Evolutionary conservation across 2,113 vertebrate genomes (phyloP), one percentile per base, ranked within the genome.

Genomic region (sheep (Ovis aries)): DNA sequence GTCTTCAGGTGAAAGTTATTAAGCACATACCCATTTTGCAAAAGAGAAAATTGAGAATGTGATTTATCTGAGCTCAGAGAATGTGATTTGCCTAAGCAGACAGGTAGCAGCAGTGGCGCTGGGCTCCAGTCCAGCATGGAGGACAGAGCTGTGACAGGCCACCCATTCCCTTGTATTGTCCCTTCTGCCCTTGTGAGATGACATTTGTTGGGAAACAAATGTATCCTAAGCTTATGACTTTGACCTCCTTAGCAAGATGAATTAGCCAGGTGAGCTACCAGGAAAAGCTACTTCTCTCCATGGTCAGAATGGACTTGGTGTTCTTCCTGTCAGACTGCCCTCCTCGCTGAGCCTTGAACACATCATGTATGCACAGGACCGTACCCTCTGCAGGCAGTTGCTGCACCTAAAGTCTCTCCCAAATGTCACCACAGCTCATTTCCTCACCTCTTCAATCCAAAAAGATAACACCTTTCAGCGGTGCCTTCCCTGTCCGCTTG

Each of bases 141-240:
- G 62, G 91, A 15, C 84, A 71, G 85, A 60, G 71, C 19, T n/a
- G 23, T 83, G 45, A 90, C 33, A 27, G 84, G 52, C 29, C 81
- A 52, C 43, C 31, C n/a, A 45, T n/a, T 88, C 43, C 88, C 33
- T 36, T 82, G n/a, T 59, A 93, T 50, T 17, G 43, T 59, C 71
- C 67, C 80, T 86, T 60, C 88, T 88, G 71, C 78, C 85, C 31
- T 85, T 74, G 50, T 48, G 50, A 90, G 60, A 71, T 62, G 57
- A 55, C 88, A 96, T 84, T 59, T 86, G 71, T 43, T 88, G 59
- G 90, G 59, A 82, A 97, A 94, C 29, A 88, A 82, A 43, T 80
- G 40, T 64, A 25, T n/a, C 48, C 45, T 62, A 21, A 4, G 5
- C 48, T 81, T 59, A 3, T 62, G 82, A 80, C 90, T 77, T 87